These are phyloP conservation scores for Nephrocerus scutellatus DNA, from an alignment of 2,888 invertebrate species.

Conservation along the genomic window DNA sequence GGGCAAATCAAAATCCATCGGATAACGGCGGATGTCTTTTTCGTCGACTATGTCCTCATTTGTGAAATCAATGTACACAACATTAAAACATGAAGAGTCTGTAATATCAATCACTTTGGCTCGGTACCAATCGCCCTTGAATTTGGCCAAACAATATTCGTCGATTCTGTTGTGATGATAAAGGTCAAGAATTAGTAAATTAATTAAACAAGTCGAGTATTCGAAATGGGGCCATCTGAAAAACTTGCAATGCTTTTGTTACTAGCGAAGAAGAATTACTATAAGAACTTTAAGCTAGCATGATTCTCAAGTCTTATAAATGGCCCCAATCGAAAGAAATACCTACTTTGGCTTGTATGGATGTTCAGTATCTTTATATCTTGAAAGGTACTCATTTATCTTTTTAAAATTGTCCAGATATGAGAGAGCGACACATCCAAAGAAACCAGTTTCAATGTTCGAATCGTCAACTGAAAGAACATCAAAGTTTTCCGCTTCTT, in stretches of 20 bases:
- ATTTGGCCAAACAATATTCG: constrained; percentile 30
- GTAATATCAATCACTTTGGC: constrained; percentile 23
- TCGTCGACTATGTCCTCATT: constrained; percentile 24
- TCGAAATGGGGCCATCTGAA: too few species aligned
- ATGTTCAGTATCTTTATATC: constrained; percentile 16
- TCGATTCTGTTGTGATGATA: too few species aligned
- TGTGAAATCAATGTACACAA: constrained; percentile 29
- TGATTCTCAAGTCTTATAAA: too few species aligned
- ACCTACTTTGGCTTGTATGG: constrained; percentile 27
- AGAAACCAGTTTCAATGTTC: constrained; percentile 20
- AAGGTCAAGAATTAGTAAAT: too few species aligned
- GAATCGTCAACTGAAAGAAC: constrained; percentile 26
- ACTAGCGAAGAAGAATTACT: too few species aligned
- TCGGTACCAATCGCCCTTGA: constrained; percentile 28
- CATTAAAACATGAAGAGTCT: constrained; percentile 17
- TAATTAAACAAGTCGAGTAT: too few species aligned
- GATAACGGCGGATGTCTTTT: constrained; percentile 26
- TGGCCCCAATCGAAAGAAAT: too few species aligned
- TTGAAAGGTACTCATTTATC: constrained; percentile 21
- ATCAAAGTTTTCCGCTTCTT: constrained; percentile 15
- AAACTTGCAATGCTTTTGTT: too few species aligned
- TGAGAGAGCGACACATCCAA: constrained; percentile 24
- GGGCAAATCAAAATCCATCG: constrained; percentile 21
- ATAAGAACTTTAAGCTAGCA: too few species aligned
- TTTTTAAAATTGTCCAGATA: constrained; percentile 19